Base-by-base conservation (phyloP, 2,113 vertebrate genomes). In the Cryptotis parvus region DNA sequence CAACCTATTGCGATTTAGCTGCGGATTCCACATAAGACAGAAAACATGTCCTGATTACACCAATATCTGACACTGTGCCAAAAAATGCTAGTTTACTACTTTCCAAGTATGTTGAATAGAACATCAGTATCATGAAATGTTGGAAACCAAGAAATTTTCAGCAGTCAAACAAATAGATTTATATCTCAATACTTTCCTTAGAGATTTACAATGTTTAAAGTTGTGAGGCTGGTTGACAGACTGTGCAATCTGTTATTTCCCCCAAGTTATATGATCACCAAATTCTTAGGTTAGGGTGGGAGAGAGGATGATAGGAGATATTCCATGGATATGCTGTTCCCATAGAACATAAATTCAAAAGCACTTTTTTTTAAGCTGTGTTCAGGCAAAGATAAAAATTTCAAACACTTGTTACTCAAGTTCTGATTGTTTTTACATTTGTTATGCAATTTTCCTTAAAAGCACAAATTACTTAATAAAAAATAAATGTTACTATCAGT, bases 321-420 rank as follows among this genome's bases (percentile, higher is more conserved):
- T 72, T 41, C 33, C 18, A 43, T 35, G 73, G 31, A 72, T 0
- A 9, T 69, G 2, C 8, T 78, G 9, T 49, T 66, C n/a, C 6
- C 55, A 68, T 1, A 74, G 11, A 82, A 65, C 29, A 70, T 29
- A 72, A 31, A 61, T 41, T 66, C 35, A 72, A 4, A 92, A 80
- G 69, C 33, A 4, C 16, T 77, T 65, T 79, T 65, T 79, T 22
- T 26, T n/a, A 49, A 72, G 4, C 1, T 41, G 20, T 35, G 8
- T 66, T 39, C 18, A 33, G 33, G 45, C 20, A 68, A 77, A 77
- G 11, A 85, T 58, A 95, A 89, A 68, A 73, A 81, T 68, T 66
- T 61, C 15, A 93, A 89, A 27, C 6, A 74, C 55, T 15, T 70
- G 3, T 55, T 75, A 58, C 58, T 81, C 10, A 58, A 55, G 55